phyloP scores from a whole-genome alignment of 2,113 vertebrate genomes.

The Centropus bengalensis region DNA sequence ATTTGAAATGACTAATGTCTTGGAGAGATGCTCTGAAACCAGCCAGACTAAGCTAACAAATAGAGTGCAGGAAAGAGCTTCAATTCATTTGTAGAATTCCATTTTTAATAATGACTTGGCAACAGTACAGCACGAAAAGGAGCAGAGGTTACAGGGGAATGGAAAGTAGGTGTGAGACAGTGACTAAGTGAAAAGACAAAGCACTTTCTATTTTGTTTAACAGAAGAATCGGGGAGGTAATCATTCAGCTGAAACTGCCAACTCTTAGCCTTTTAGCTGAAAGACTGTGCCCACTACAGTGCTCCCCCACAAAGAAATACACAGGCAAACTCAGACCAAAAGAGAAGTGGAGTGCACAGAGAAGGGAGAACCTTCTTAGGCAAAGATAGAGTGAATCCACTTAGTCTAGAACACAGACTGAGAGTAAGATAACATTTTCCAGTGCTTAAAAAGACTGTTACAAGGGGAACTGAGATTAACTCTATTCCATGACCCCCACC shows the following conservation, averaged over 20 bases:
- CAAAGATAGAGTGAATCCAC: background rate
- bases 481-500: background rate
- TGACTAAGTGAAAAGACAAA: background rate
- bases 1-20: background rate
- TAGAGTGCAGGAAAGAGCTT: background rate
- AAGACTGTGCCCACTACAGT: background rate
- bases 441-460: background rate
- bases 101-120: background rate
- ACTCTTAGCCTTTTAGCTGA: background rate
- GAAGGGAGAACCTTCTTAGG: background rate
- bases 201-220: background rate
- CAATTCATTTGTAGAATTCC: background rate
- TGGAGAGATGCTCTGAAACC: background rate
- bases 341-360: background rate
- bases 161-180: background rate
- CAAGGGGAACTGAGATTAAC: background rate
- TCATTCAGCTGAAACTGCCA: background rate
- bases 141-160: background rate
- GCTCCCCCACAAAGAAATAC: background rate
- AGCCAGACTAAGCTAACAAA: background rate
- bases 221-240: background rate
- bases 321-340: background rate
- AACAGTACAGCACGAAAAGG: background rate
- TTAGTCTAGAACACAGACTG: background rate
- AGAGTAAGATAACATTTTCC: background rate